Percentiles rank a stretch among this genome's conserved stretches.
These are phyloP conservation scores for Clivina fossor DNA, from an alignment of 2,888 invertebrate species.

Conservation along the genomic window DNA sequence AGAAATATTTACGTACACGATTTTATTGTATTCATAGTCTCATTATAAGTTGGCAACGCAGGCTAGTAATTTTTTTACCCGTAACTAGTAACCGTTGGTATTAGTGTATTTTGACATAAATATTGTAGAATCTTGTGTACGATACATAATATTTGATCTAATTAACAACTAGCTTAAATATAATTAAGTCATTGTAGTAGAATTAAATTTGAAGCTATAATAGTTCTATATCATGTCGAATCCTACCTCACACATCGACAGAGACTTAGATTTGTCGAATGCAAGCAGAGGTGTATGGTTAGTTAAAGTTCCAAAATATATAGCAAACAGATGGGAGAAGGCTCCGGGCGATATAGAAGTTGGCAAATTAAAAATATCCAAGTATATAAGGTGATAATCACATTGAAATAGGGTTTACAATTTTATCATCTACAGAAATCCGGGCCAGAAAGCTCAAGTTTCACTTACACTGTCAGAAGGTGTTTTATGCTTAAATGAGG, in stretches of 20 bases:
- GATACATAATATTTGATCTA: not conserved
- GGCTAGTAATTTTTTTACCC: too few species aligned
- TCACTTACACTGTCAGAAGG: slow-evolving; percentile 81
- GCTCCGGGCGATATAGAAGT: slow-evolving; percentile 90
- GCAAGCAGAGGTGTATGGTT: slow-evolving; percentile 93
- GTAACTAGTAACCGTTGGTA: too few species aligned
- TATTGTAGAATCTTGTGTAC: not conserved
- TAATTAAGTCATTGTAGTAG: too few species aligned
- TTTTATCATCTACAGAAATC: slow-evolving; percentile 52
- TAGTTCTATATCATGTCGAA: slow-evolving; percentile 51
- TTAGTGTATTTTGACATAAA: too few species aligned
- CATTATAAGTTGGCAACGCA: too few species aligned
- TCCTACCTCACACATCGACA: slow-evolving; percentile 63
- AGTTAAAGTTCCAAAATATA: slow-evolving; percentile 95
- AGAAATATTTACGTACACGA: too few species aligned
- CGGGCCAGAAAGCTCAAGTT: slow-evolving; percentile 84
- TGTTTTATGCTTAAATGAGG: slow-evolving; percentile 75
- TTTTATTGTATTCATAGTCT: too few species aligned
- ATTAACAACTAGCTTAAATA: not conserved
- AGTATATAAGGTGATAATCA: slow-evolving; percentile 53
- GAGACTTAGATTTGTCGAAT: slow-evolving; percentile 84
- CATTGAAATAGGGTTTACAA: not conserved
- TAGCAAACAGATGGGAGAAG: slow-evolving; percentile 93
- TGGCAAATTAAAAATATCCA: slow-evolving; percentile 86
- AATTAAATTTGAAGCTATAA: too few species aligned